Conservation (phyloP, 2,113 vertebrate genomes). For the Pelobates fuscus region DNA sequence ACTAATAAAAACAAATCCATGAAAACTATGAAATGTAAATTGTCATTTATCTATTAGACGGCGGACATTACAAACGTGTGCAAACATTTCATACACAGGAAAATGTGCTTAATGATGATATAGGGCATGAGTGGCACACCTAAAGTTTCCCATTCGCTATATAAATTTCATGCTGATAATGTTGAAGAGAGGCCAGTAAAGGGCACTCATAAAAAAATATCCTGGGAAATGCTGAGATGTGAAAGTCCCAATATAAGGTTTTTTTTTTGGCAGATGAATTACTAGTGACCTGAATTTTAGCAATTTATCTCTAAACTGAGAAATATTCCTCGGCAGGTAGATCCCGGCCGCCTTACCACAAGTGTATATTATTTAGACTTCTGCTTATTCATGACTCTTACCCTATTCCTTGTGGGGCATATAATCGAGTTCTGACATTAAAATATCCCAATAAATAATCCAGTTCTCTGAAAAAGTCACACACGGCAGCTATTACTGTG, state of each 20-base stretch:
- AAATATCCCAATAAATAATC: constrained; percentile 39
- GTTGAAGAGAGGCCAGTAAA: constrained; percentile 32
- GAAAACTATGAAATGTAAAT: constrained; percentile 25
- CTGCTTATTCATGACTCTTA: constrained; percentile 44
- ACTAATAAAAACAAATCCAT: constrained; percentile 1
- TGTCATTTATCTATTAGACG: constrained; percentile 28
- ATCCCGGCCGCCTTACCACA: constrained; percentile 7
- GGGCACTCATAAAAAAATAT: constrained; percentile 36
- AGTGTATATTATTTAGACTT: constrained; percentile 28
- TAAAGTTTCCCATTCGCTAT: constrained; percentile 46
- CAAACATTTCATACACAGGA: constrained; percentile 42
- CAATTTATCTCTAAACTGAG: constrained; percentile 38
- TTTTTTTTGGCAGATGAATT: constrained; percentile 38
- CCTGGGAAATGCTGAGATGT: constrained; percentile 39
- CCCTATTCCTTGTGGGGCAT: constrained; percentile 30
- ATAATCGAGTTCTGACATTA: constrained; percentile 39
- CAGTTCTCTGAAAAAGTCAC: neutral
- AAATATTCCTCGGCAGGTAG: constrained; percentile 10
- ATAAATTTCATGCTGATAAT: constrained; percentile 51
- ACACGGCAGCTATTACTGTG: neutral
- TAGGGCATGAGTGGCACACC: constrained; percentile 38
- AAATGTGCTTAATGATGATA: constrained; percentile 27
- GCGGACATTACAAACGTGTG: neutral
- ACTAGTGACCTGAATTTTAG: constrained; percentile 46
- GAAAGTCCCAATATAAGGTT: constrained; percentile 41